Evolutionary conservation across 2,113 vertebrate species (phyloP).

Genomic region (Cepphus grylle): DNA sequence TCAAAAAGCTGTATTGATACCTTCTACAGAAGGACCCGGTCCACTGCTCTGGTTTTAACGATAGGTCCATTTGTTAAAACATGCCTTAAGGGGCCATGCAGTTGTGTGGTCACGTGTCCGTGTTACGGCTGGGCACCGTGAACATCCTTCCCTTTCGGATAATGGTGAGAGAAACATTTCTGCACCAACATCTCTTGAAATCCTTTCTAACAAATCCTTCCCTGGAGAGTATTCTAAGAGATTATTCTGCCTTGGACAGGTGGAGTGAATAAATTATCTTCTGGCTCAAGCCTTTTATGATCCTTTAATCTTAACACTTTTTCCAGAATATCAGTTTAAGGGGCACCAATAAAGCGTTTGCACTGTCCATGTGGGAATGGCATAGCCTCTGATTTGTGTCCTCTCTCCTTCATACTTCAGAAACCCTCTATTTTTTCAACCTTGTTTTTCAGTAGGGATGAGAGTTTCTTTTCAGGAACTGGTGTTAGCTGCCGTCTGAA

Average conservation of each 20-base stretch:
- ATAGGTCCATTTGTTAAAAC: neutral
- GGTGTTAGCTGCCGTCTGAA: neutral
- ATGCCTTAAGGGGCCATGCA: neutral
- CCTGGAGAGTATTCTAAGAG: neutral
- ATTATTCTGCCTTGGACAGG: neutral
- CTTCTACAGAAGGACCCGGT: neutral
- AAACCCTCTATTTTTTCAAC: neutral
- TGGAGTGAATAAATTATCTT: neutral
- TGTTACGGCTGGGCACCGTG: neutral
- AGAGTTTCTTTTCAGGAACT: neutral
- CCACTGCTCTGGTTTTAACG: neutral
- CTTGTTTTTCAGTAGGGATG: neutral
- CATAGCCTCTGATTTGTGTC: neutral
- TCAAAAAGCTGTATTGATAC: neutral
- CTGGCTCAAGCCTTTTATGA: neutral
- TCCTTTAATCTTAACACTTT: neutral
- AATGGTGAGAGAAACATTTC: neutral
- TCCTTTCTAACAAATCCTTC: neutral
- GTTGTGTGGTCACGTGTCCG: accelerated
- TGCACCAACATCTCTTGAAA: neutral
- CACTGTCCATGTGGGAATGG: neutral
- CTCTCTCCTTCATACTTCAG: neutral
- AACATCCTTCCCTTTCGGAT: neutral
- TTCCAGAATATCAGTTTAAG: neutral
- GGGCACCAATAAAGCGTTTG: neutral